Evolutionary conservation across 1,140 invertebrate species (phyloP).

Genomic region (Drosophila auraria): DNA sequence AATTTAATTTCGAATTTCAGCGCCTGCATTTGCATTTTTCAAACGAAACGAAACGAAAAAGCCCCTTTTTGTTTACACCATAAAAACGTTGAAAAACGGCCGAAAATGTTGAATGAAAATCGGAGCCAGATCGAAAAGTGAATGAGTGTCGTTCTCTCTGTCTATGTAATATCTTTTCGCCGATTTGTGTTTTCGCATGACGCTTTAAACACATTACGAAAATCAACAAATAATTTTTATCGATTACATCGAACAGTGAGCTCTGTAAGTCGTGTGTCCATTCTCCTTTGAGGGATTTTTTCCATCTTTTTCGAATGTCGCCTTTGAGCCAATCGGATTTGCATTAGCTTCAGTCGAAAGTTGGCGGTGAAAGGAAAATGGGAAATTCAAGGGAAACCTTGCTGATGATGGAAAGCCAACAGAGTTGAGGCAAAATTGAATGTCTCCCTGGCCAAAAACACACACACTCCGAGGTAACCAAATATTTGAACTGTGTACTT

Average conservation of each 20-base stretch:
- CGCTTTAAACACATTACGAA: slow-evolving; percentile 49
- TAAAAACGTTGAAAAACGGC: slow-evolving; percentile 45
- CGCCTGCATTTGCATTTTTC: slow-evolving; percentile 29
- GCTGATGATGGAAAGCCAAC: background rate
- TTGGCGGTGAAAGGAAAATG: slow-evolving; percentile 1
- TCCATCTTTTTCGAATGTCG: background rate
- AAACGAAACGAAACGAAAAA: slow-evolving; percentile 15
- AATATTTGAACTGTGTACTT: background rate
- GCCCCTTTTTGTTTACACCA: slow-evolving; percentile 38
- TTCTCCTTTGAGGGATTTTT: background rate
- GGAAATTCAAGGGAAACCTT: background rate
- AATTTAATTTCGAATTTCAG: slow-evolving; percentile 13
- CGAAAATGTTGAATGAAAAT: slow-evolving; percentile 39
- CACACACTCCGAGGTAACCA: background rate
- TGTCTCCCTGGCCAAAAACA: background rate
- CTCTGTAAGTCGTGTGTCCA: background rate
- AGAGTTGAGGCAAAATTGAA: too few relatives aligned
- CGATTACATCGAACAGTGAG: slow-evolving; percentile 45
- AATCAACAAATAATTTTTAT: slow-evolving; percentile 63
- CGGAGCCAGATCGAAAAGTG: slow-evolving; percentile 5
- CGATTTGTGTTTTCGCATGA: slow-evolving; percentile 22
- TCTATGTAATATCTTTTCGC: background rate
- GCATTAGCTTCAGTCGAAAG: slow-evolving; percentile 11
- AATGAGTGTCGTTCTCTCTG: slow-evolving; percentile 16
- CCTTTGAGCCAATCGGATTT: slow-evolving; percentile 30